Percentiles rank a stretch among this genome's conserved stretches.
Evolutionary conservation across 92 coral and sea anemone species (phyloP).

Genomic region (Virgularia gustaviana): DNA sequence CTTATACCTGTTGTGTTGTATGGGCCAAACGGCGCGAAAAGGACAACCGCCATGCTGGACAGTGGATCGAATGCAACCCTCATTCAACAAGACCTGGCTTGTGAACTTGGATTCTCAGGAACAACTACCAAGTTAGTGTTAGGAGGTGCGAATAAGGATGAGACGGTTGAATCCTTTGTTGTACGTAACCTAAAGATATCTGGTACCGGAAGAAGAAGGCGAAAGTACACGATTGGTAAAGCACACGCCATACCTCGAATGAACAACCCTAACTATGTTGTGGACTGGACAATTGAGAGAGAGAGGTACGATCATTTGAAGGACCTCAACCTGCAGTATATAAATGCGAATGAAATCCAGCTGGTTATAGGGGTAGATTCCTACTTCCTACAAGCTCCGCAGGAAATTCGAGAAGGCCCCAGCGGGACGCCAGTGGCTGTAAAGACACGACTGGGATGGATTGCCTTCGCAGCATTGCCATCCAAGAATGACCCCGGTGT

Average conservation of each 20-base stretch:
- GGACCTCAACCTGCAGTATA: not conserved
- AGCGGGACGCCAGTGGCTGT: conserved; percentile 48
- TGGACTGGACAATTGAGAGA: not conserved
- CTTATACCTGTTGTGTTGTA: conserved; percentile 5
- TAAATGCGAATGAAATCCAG: not conserved
- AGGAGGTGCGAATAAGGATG: not conserved
- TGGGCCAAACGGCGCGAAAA: conserved; percentile 3
- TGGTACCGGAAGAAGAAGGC: not conserved
- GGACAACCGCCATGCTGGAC: conserved; percentile 17
- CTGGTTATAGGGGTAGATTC: conserved; percentile 4
- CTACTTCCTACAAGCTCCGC: conserved; percentile 27
- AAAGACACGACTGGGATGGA: conserved; percentile 45
- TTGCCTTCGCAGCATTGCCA: conserved; percentile 41
- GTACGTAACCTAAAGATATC: conserved; percentile 1
- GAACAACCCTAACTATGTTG: not conserved
- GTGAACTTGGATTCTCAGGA: not conserved
- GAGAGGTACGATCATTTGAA: conserved; percentile 13
- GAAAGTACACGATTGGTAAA: not conserved
- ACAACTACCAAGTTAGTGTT: not conserved
- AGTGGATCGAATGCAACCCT: conserved; percentile 17
- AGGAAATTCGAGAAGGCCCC: conserved; percentile 33
- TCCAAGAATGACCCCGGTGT: conserved; percentile 39
- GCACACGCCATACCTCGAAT: not conserved
- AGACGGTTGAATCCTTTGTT: not conserved
- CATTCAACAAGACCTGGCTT: conserved; percentile 8